phyloP scores from a whole-genome alignment of 2,888 invertebrate genomes.

The Metacarcinus magister region DNA sequence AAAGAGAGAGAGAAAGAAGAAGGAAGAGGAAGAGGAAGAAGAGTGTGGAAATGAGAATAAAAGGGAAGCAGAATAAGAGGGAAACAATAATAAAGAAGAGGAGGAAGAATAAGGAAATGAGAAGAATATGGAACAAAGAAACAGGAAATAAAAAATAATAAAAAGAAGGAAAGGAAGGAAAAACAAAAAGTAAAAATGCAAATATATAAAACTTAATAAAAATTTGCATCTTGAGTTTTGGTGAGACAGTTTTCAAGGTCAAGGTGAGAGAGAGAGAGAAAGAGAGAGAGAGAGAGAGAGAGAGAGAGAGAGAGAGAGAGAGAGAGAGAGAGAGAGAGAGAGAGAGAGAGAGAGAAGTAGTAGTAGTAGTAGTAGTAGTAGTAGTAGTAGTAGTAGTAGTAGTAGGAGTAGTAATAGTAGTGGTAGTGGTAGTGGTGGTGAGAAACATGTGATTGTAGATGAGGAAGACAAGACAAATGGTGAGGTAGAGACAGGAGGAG shows the following conservation, averaged over 20 bases:
- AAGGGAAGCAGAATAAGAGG: not conserved
- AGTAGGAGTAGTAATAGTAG: no score
- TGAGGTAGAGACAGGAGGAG: not conserved
- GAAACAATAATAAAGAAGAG: not conserved
- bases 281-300: constrained; percentile 35
- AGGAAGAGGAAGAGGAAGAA: not conserved
- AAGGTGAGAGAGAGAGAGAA: not conserved
- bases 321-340: not conserved
- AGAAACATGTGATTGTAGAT: not conserved
- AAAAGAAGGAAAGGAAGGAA: not conserved
- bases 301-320: constrained; percentile 48
- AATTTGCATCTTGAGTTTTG: no score
- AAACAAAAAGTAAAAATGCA: not conserved
- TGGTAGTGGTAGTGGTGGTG: not conserved
- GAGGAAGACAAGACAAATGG: not conserved
- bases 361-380: no score
- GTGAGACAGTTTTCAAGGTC: no score
- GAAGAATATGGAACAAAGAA: not conserved
- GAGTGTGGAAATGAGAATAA: not conserved
- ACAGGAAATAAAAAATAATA: not conserved
- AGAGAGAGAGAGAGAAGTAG: not conserved
- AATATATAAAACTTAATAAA: not conserved
- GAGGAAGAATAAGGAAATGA: not conserved
- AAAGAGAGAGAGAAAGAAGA: not conserved
- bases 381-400: no score